phyloP scores from a whole-genome alignment of 2,797 vertebrate species.

The Cynopterus sphinx region DNA sequence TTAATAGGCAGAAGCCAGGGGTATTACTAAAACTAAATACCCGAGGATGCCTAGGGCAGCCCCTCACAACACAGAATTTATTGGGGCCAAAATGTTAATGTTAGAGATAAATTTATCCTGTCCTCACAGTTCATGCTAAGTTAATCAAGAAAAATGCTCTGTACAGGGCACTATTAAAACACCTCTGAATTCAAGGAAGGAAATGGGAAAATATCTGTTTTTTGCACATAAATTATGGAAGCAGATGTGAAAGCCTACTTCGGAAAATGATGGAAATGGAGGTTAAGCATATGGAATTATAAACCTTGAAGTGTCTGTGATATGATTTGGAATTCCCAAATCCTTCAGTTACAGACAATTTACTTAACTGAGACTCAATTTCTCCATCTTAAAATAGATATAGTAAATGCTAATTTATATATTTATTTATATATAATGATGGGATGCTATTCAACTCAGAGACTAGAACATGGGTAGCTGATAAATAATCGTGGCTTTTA shows the following conservation, averaged over 20 bases:
- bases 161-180: neutral
- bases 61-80: neutral
- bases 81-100: neutral
- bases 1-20: neutral
- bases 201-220: no score
- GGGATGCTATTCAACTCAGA: neutral
- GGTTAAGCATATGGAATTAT: neutral
- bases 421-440: neutral
- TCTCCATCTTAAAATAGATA: neutral
- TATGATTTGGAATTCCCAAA: neutral
- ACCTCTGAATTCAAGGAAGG: no score
- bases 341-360: neutral
- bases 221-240: no score
- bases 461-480: neutral
- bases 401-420: neutral
- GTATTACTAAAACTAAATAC: neutral
- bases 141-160: neutral
- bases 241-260: neutral
- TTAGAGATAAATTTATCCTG: no score
- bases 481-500: neutral
- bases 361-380: neutral
- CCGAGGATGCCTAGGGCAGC: rapidly evolving
- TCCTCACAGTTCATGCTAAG: neutral
- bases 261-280: neutral
- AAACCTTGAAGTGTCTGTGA: neutral